Evolutionary conservation across 53 echinoderm and acorn worm species (phyloP).

Genomic region (Mesocentrotus franciscanus): DNA sequence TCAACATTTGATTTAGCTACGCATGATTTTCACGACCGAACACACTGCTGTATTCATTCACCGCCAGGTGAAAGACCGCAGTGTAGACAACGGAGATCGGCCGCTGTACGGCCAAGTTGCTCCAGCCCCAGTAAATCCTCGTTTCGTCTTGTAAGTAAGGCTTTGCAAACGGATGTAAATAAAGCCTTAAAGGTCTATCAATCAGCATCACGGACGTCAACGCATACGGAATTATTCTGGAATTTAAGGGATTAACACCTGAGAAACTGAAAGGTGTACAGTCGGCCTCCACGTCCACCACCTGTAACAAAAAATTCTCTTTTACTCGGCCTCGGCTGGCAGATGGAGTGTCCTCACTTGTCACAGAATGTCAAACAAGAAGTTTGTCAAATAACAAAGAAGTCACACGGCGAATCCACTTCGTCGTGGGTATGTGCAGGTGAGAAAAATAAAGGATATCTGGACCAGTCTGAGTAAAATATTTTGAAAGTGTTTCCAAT

Average conservation of each 20-base stretch:
- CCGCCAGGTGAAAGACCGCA: slow-evolving; percentile 40
- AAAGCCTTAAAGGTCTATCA: background rate
- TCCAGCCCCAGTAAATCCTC: background rate
- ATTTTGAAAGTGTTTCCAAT: too few species aligned
- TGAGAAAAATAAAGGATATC: slow-evolving; percentile 20
- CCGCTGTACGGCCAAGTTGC: background rate
- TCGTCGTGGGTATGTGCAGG: slow-evolving; percentile 81
- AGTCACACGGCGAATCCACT: slow-evolving; percentile 76
- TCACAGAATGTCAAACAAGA: slow-evolving; percentile 74
- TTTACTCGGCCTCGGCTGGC: background rate
- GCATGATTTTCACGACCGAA: background rate
- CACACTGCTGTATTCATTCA: slow-evolving; percentile 19
- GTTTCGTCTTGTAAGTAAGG: background rate
- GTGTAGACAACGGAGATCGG: background rate
- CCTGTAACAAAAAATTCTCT: background rate
- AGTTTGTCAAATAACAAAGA: slow-evolving; percentile 75
- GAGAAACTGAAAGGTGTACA: background rate
- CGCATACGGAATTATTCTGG: background rate
- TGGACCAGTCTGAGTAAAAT: background rate
- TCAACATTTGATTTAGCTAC: slow-evolving; percentile 30
- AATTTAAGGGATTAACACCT: slow-evolving; percentile 13
- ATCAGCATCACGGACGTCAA: background rate
- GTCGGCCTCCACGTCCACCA: background rate
- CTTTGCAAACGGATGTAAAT: background rate
- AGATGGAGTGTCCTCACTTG: slow-evolving; percentile 90